Percentiles rank a stretch among this genome's conserved stretches.
phyloP scores from a whole-genome alignment of 2,797 vertebrate species.

The Gambelia wislizenii region DNA sequence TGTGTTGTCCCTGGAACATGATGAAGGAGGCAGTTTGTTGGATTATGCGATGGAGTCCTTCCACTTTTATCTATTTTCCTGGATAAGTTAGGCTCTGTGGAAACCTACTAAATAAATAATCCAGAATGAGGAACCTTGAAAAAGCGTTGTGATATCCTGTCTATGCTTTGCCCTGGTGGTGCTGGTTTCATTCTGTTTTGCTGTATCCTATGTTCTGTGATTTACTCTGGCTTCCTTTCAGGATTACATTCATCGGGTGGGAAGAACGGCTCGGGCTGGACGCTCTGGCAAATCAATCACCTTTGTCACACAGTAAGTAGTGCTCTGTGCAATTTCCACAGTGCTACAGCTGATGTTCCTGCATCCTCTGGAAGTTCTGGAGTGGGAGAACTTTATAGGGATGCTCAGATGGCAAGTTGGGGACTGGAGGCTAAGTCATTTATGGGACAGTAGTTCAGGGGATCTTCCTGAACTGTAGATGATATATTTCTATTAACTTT shows the following conservation, averaged over 20 bases:
- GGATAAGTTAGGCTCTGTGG: neutral
- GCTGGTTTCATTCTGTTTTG: constrained; percentile 7
- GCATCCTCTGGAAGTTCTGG: neutral
- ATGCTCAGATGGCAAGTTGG: neutral
- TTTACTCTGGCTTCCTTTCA: constrained; percentile 71
- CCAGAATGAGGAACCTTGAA: neutral
- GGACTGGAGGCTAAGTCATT: neutral
- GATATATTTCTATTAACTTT: neutral
- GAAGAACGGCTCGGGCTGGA: constrained; percentile 94
- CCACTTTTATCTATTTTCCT: neutral
- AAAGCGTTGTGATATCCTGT: neutral
- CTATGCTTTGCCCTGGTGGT: neutral
- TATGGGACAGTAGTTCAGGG: neutral
- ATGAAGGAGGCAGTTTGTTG: no score
- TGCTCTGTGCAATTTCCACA: neutral
- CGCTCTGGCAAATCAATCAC: constrained; percentile 96
- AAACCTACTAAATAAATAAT: neutral
- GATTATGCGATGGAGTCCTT: neutral
- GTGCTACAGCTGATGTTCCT: neutral
- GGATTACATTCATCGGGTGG: constrained; percentile 98
- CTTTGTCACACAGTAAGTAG: constrained; percentile 96
- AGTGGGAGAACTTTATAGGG: neutral
- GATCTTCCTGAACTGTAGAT: neutral
- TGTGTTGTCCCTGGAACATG: neutral
- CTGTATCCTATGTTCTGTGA: neutral